A percentile compares a stretch with the other conserved stretches of the same genome.
These are phyloP conservation scores for Ceriagrion tenellum DNA, from an alignment of 2,888 invertebrate genomes.

Conservation along the genomic window DNA sequence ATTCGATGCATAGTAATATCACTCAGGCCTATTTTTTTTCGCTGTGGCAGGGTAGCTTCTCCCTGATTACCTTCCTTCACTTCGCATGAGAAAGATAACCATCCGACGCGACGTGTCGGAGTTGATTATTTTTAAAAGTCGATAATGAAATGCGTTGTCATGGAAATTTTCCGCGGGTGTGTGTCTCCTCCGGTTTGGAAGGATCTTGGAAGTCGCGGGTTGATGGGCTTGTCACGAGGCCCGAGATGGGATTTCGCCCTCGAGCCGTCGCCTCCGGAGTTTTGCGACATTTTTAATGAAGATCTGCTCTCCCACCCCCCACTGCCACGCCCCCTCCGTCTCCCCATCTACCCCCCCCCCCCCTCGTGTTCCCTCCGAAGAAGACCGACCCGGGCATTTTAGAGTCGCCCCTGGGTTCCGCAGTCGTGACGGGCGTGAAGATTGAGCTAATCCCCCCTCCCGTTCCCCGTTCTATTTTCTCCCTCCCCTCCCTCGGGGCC, in stretches of 20 bases:
- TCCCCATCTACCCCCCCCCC: too few species aligned
- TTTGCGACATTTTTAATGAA: constrained; percentile 22
- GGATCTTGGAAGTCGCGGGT: background rate
- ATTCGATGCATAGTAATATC: too few species aligned
- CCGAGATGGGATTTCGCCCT: background rate
- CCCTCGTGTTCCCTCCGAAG: background rate
- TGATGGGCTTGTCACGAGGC: background rate
- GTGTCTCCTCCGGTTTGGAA: background rate
- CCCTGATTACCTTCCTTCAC: background rate
- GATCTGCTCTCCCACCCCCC: background rate
- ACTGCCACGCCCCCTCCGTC: too few species aligned
- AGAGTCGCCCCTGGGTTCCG: background rate
- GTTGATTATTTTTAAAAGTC: constrained; percentile 16
- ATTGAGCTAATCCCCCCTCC: background rate
- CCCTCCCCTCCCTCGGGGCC: background rate
- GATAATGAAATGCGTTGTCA: background rate
- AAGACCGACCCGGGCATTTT: background rate
- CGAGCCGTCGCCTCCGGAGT: background rate
- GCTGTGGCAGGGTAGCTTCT: background rate
- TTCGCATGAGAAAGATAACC: background rate
- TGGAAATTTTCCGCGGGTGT: background rate
- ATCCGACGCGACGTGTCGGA: background rate
- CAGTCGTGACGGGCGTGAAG: constrained; percentile 8
- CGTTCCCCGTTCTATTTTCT: background rate
- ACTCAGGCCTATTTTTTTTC: too few species aligned